Percentiles rank a stretch among this genome's conserved stretches.
phyloP scores from a whole-genome alignment of 2,888 invertebrate species.

The Volucella bombylans region DNA sequence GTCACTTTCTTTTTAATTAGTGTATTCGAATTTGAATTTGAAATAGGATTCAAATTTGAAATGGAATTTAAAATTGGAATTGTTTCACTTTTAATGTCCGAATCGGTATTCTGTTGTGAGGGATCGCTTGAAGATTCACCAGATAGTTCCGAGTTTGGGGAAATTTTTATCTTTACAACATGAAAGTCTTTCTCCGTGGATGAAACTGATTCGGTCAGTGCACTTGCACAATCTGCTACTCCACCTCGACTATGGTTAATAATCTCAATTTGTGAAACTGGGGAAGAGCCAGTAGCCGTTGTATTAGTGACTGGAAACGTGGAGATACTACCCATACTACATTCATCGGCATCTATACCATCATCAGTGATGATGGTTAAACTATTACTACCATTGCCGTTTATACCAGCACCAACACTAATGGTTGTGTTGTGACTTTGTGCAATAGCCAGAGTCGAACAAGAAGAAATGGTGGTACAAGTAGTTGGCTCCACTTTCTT shows the following conservation, averaged over 20 bases:
- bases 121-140: constrained; percentile 56
- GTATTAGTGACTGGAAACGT: constrained; percentile 66
- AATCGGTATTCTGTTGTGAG: constrained; percentile 27
- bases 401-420: constrained; percentile 40
- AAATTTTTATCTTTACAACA: constrained; percentile 81
- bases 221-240: constrained; percentile 79
- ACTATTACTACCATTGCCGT: too few species aligned
- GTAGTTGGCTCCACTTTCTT: constrained; percentile 70
- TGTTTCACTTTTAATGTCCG: constrained; percentile 47
- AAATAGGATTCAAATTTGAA: constrained; percentile 21
- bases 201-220: constrained; percentile 79
- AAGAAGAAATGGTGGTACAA: neutral
- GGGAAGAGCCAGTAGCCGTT: constrained; percentile 24
- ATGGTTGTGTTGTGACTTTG: constrained; percentile 57
- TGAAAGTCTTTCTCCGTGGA: constrained; percentile 77
- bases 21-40: constrained; percentile 1
- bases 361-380: constrained; percentile 34
- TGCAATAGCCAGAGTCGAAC: constrained; percentile 19
- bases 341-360: constrained; percentile 63
- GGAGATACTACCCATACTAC: constrained; percentile 60
- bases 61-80: neutral
- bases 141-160: constrained; percentile 77
- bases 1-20: constrained; percentile 57
- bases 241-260: constrained; percentile 61
- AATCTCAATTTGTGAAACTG: constrained; percentile 70